Evolutionary conservation across 2,888 invertebrate species (phyloP).

Genomic region (Encarsia formosa): DNA sequence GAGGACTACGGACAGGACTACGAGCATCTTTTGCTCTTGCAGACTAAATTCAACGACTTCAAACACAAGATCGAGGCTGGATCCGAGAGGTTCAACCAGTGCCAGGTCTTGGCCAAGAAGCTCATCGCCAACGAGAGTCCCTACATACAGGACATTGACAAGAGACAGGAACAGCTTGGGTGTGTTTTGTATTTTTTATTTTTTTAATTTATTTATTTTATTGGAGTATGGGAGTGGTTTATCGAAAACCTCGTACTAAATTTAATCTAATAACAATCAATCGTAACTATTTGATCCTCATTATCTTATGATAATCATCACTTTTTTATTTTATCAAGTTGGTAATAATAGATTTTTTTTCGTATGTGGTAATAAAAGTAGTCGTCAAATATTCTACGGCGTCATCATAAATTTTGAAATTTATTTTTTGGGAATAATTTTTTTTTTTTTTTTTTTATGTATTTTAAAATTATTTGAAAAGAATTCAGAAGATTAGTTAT

Average conservation of each 20-base stretch:
- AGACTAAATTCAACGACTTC: conserved; percentile 89
- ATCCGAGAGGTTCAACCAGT: conserved; percentile 84
- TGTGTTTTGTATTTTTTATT: conserved; percentile 48
- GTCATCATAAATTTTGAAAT: no score
- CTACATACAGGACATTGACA: conserved; percentile 79
- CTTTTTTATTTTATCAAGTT: no score
- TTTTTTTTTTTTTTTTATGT: no score
- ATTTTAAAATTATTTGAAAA: no score
- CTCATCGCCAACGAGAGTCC: conserved; percentile 80
- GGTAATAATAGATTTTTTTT: no score
- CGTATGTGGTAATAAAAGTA: no score
- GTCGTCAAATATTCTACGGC: no score
- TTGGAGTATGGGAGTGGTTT: background rate
- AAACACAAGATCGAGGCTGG: conserved; percentile 87
- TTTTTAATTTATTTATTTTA: background rate
- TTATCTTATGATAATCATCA: no score
- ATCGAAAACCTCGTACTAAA: background rate
- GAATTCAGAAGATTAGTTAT: no score
- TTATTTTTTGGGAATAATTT: no score
- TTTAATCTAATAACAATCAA: no score
- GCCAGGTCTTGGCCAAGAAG: conserved; percentile 85
- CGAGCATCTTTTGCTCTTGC: conserved; percentile 79
- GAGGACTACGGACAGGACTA: conserved; percentile 95
- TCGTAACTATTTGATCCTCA: no score
- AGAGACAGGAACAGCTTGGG: conserved; percentile 82